A percentile compares a stretch with the other conserved stretches of the same genome.
Evolutionary conservation across 2,113 vertebrate species (phyloP).

Genomic region (Anarrhichthys ocellatus): DNA sequence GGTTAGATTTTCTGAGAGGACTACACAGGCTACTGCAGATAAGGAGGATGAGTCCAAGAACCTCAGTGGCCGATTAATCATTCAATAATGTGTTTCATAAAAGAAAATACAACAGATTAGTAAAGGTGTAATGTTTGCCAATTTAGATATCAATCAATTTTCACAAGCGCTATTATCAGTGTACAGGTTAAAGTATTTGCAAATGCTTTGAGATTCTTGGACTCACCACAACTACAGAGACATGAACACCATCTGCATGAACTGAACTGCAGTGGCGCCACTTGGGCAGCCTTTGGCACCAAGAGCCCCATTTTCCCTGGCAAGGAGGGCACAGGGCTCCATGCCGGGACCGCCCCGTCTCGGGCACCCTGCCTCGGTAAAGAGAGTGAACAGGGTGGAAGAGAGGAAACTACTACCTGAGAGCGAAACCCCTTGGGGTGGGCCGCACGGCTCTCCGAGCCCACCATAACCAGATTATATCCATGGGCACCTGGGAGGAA

Average conservation of each 20-base stretch:
- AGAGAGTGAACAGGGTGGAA: constrained; percentile 92
- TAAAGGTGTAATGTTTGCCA: neutral
- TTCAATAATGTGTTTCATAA: neutral
- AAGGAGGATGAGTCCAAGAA: constrained; percentile 73
- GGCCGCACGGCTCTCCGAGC: constrained; percentile 79
- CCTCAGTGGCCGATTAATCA: constrained; percentile 36
- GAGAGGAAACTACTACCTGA: constrained; percentile 93
- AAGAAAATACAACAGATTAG: neutral
- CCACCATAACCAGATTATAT: constrained; percentile 82
- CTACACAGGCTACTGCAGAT: constrained; percentile 69
- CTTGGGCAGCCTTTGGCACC: constrained; percentile 75
- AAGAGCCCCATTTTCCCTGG: constrained; percentile 74
- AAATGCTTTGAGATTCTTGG: constrained; percentile 73
- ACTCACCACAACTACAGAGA: constrained; percentile 71
- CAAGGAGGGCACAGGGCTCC: constrained; percentile 88
- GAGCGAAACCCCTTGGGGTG: constrained; percentile 86
- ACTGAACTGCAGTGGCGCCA: constrained; percentile 80
- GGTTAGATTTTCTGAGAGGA: constrained; percentile 70
- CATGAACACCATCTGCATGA: constrained; percentile 84
- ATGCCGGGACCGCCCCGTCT: constrained; percentile 87
- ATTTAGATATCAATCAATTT: constrained; percentile 18
- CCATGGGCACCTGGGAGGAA: constrained; percentile 79
- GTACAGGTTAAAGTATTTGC: neutral
- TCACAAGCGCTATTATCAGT: neutral
- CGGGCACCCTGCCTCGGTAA: constrained; percentile 88